These are phyloP conservation scores for Psophia crepitans DNA, from an alignment of 2,113 vertebrate genomes.

Conservation along the genomic window DNA sequence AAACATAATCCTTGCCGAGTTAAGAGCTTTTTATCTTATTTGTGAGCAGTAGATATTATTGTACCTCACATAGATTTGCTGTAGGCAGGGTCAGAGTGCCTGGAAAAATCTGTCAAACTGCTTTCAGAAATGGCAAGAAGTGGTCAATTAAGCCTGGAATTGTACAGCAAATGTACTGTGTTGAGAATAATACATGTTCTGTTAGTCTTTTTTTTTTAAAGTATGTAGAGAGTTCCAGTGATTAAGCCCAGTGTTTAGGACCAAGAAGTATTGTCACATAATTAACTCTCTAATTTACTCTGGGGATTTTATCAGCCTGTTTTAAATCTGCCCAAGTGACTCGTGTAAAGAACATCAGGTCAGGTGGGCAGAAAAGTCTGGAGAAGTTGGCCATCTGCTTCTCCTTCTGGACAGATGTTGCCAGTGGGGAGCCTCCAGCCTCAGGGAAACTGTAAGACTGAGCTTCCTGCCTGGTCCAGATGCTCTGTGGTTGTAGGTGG, in stretches of 20 bases:
- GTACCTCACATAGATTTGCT: neutral
- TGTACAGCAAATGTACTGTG: neutral
- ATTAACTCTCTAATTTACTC: slow-evolving; percentile 33
- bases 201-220: neutral
- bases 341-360: neutral
- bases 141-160: neutral
- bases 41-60: neutral
- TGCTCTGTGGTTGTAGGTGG: neutral
- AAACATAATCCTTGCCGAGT: neutral
- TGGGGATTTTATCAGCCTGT: neutral
- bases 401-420: slow-evolving; percentile 31
- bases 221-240: neutral
- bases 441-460: neutral
- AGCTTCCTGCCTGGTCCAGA: neutral
- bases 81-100: neutral
- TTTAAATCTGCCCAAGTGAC: neutral
- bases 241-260: neutral
- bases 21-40: neutral
- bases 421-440: slow-evolving; percentile 5
- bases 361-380: neutral
- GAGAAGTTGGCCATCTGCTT: slow-evolving; percentile 25
- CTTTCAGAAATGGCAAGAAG: slow-evolving; percentile 1
- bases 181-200: neutral
- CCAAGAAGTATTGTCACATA: neutral
- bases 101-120: neutral